Evolutionary conservation across 2,113 vertebrate genomes (phyloP), one percentile per base, ranked within the genome.

Genomic region (Vidua macroura): DNA sequence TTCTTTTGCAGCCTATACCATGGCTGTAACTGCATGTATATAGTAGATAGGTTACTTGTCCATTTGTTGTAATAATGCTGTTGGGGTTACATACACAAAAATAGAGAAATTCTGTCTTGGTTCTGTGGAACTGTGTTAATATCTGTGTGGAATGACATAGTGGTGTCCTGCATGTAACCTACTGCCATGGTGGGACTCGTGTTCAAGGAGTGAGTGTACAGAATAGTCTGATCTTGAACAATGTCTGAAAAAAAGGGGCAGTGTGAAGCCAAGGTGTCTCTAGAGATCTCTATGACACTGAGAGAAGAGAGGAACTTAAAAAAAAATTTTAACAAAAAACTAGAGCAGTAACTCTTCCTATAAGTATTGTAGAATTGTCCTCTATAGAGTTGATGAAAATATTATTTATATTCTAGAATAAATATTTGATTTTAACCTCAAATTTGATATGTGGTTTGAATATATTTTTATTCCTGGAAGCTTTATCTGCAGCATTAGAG

Each of bases 381-480:
- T 70, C 35, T 48, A 2, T 3, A 72, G 49, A 52, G 20, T 15
- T 91, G 25, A 19, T 62, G 46, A 64, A 69, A 86, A 81, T 41
- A 73, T 3, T 1, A 24, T 55, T 76, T 83, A 21, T 83, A 28
- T 91, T 86, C 84, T 70, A 51, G 69, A 52, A 84, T n/a, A 81
- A 95, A 53, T 75, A 79, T 59, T 74, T 84, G 11, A 81, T 66
- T 83, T 94, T 81, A 81, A n/a, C 31, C 10, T 81, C 27, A 49
- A 77, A 46, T 78, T 33, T 58, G 31, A 74, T 39, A 25, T 60
- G 20, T 67, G 30, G 11, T 31, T 85, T 88, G 67, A 85, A 84
- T 39, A 33, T 44, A 11, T 83, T 85, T 92, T 86, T 83, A 41
- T 88, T 72, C 27, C 51, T 3, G 4, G 44, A 22, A 80, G 25